phyloP scores from a whole-genome alignment of 2,888 invertebrate species.

The Erynnis tages region DNA sequence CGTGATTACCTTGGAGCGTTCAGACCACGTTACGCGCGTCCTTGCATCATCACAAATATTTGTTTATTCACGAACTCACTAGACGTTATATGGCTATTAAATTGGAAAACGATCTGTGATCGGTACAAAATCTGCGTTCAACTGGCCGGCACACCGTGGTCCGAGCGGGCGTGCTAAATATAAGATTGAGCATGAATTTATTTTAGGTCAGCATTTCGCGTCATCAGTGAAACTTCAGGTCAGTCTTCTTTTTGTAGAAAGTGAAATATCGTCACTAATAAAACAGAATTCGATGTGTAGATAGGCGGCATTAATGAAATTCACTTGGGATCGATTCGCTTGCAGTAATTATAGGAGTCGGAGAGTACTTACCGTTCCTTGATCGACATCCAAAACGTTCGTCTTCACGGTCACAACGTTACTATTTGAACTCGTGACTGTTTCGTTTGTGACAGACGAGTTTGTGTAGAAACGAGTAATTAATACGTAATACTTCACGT shows the following conservation, averaged over 20 bases:
- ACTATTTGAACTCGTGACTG: conserved; percentile 44
- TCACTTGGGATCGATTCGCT: background rate
- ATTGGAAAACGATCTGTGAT: conserved; percentile 62
- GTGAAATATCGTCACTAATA: conserved; percentile 28
- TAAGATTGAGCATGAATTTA: conserved; percentile 78
- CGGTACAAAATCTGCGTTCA: conserved; percentile 74
- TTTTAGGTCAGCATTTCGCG: conserved; percentile 76
- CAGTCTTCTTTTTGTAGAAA: conserved; percentile 37
- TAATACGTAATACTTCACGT: conserved; percentile 24
- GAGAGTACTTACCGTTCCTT: conserved; percentile 6
- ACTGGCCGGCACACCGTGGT: conserved; percentile 69
- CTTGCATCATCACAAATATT: conserved; percentile 55
- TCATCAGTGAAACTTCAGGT: conserved; percentile 57
- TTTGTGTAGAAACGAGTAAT: conserved; percentile 9
- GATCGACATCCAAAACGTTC: conserved; percentile 10
- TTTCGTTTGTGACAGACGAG: conserved; percentile 38
- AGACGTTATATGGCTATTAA: conserved; percentile 45
- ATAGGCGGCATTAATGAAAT: background rate
- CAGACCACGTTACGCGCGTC: conserved; percentile 48
- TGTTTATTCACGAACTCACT: conserved; percentile 51
- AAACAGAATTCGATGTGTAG: background rate
- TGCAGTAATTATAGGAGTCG: background rate
- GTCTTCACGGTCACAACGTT: conserved; percentile 4
- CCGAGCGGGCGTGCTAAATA: conserved; percentile 77
- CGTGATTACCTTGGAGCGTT: conserved; percentile 70